A percentile compares a stretch with the other conserved stretches of the same genome.
Evolutionary conservation across 2,113 vertebrate species (phyloP).

Genomic region (Oreocharis arfaki): DNA sequence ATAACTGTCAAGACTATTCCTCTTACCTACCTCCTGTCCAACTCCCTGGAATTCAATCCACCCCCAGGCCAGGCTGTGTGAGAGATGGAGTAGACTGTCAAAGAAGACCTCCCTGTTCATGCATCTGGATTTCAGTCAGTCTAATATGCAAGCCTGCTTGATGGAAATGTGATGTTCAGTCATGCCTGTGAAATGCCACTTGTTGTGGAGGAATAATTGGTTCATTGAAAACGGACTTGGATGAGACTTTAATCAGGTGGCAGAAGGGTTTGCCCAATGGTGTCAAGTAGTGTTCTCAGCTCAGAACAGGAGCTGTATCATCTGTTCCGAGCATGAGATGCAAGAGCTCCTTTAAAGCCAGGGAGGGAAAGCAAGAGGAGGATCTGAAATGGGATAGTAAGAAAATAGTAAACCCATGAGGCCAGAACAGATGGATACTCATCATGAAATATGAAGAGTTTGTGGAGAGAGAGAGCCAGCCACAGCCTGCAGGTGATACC

Average conservation of each 20-base stretch:
- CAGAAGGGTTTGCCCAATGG: neutral
- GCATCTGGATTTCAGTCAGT: neutral
- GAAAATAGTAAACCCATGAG: neutral
- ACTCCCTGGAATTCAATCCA: neutral
- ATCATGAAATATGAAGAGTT: neutral
- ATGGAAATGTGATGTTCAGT: neutral
- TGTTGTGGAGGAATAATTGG: neutral
- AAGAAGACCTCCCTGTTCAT: neutral
- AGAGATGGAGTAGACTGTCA: neutral
- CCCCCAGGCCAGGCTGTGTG: neutral
- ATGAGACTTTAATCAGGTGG: neutral
- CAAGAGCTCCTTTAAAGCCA: neutral
- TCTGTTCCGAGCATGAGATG: neutral
- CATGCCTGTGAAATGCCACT: neutral
- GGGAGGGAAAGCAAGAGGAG: neutral
- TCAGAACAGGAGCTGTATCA: neutral
- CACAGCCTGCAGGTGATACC: neutral
- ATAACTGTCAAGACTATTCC: neutral
- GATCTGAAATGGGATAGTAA: neutral
- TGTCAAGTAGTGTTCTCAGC: neutral
- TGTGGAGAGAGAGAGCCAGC: neutral
- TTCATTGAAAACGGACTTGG: neutral
- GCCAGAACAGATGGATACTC: neutral
- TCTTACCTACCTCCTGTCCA: neutral
- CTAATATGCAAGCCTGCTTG: neutral